Evolutionary conservation across 2,113 vertebrate species (phyloP).

Genomic region (Miniopterus natalensis): DNA sequence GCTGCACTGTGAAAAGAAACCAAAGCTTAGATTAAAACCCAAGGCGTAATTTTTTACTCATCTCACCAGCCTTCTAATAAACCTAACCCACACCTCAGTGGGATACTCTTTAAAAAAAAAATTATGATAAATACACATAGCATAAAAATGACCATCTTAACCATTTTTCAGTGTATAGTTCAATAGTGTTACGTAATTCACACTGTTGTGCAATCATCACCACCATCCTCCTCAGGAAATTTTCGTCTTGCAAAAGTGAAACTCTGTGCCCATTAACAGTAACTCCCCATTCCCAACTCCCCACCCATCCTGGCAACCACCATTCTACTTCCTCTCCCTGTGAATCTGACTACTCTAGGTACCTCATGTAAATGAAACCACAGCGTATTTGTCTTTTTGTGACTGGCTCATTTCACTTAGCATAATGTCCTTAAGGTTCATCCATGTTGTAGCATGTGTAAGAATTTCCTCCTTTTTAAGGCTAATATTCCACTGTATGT

Average conservation of each 20-base stretch:
- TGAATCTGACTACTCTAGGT: neutral
- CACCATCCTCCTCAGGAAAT: neutral
- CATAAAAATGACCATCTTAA: neutral
- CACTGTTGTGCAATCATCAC: neutral
- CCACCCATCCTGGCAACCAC: neutral
- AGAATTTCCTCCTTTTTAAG: neutral
- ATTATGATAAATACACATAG: constrained; percentile 8
- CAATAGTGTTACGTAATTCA: neutral
- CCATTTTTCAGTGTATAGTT: neutral
- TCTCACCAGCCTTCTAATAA: constrained; percentile 25
- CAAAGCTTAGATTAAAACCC: constrained; percentile 68
- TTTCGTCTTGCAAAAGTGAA: constrained; percentile 7
- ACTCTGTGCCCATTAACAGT: neutral
- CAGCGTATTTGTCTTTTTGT: neutral
- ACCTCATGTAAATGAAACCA: neutral
- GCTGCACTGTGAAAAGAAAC: constrained; percentile 91
- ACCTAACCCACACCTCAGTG: neutral
- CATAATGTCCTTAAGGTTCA: neutral
- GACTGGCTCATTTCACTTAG: neutral
- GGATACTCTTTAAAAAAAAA: neutral
- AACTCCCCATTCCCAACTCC: neutral
- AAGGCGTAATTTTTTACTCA: neutral
- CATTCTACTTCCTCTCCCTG: neutral
- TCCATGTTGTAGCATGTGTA: neutral
- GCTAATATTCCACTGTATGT: neutral